Evolutionary conservation across 2,113 vertebrate species (phyloP).

Genomic region (Cygnus buccinator): DNA sequence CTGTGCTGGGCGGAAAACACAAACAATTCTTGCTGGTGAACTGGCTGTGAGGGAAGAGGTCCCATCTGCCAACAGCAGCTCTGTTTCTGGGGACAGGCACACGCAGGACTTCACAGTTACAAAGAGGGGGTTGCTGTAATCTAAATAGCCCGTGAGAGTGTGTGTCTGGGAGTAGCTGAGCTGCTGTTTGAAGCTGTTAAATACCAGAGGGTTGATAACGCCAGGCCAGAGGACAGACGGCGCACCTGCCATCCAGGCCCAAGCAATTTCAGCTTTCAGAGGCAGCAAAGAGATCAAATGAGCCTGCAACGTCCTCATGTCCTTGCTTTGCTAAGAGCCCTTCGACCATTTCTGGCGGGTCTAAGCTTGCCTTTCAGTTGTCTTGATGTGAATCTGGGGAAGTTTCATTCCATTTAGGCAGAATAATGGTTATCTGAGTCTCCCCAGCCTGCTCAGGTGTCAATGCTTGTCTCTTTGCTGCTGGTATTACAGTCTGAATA

Average conservation of each 20-base stretch:
- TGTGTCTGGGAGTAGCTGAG: not conserved
- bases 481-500: not conserved
- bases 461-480: not conserved
- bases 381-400: not conserved
- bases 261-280: not conserved
- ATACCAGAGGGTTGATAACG: fast-evolving
- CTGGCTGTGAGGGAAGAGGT: not conserved
- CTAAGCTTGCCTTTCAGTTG: not conserved
- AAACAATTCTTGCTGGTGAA: not conserved
- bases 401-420: not conserved
- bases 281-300: not conserved
- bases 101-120: not conserved
- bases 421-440: not conserved
- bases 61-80: not conserved
- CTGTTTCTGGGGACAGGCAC: not conserved
- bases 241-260: not conserved
- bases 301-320: not conserved
- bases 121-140: not conserved
- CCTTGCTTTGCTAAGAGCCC: not conserved
- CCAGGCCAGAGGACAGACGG: fast-evolving
- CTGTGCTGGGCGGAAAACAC: not conserved
- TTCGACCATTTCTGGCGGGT: not conserved
- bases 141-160: not conserved
- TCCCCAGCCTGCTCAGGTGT: not conserved
- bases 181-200: not conserved